These are phyloP conservation scores for Brachionus sp. DNA, from an alignment of 1,140 invertebrate genomes.

Conservation along the genomic window DNA sequence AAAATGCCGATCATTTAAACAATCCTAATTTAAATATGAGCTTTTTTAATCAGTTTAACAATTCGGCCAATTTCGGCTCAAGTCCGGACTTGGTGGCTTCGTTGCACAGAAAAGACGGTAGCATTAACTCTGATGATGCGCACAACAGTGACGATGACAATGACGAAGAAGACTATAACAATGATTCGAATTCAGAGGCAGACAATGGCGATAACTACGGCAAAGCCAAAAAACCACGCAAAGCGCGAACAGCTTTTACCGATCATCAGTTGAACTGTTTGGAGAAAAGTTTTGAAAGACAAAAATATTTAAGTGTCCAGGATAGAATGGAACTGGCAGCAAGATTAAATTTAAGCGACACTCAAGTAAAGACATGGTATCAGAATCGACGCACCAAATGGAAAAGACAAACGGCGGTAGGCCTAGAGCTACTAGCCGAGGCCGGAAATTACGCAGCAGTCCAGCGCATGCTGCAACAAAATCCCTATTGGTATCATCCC, in stretches of 20 bases:
- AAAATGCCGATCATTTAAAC: neutral
- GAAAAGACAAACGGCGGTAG: conserved; percentile 96
- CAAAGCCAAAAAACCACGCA: conserved; percentile 82
- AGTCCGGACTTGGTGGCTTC: neutral
- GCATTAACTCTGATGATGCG: conserved; percentile 6
- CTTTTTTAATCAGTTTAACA: neutral
- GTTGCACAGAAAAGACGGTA: neutral
- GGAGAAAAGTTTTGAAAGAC: conserved; percentile 93
- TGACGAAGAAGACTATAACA: conserved; percentile 6
- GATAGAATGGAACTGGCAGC: conserved; percentile 96
- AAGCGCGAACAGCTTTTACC: conserved; percentile 95
- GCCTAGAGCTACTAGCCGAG: conserved; percentile 88
- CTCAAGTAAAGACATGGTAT: conserved; percentile 99
- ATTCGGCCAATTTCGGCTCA: neutral
- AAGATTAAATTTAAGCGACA: conserved; percentile 89
- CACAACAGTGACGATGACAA: conserved; percentile 26
- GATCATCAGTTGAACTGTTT: conserved; percentile 91
- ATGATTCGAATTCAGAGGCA: conserved; percentile 14
- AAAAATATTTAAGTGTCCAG: conserved; percentile 97
- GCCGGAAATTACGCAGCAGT: conserved; percentile 93
- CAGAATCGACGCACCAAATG: conserved; percentile 99
- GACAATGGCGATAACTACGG: neutral
- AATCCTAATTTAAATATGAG: neutral
- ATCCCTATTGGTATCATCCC: conserved; percentile 64
- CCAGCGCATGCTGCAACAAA: conserved; percentile 79